These are phyloP conservation scores for Megalops cyprinoides DNA, from an alignment of 2,797 vertebrate genomes.

Conservation along the genomic window DNA sequence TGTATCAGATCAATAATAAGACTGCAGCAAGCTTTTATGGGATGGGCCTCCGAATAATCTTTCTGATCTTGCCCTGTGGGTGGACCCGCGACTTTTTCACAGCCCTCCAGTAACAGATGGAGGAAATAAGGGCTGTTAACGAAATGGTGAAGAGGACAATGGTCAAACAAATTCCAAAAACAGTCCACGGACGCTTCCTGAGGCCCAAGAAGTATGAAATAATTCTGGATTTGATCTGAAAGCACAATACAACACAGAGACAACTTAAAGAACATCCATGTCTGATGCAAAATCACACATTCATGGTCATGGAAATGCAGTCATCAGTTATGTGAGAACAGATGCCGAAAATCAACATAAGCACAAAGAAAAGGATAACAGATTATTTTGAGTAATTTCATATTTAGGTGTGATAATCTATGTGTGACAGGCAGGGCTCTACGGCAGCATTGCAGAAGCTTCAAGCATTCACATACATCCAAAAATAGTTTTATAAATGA, in stretches of 20 bases:
- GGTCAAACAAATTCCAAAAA: slow-evolving; percentile 86
- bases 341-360: neutral
- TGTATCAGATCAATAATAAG: slow-evolving; percentile 46
- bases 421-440: too few relatives aligned
- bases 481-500: too few relatives aligned
- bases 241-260: slow-evolving; percentile 74
- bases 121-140: slow-evolving; percentile 85
- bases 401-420: too few relatives aligned
- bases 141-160: slow-evolving; percentile 76
- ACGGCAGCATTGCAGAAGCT: too few relatives aligned
- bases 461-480: too few relatives aligned
- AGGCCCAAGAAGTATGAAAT: slow-evolving; percentile 86
- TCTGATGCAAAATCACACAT: neutral
- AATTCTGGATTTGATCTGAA: slow-evolving; percentile 88
- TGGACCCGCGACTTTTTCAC: slow-evolving; percentile 86
- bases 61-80: slow-evolving; percentile 83
- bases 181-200: slow-evolving; percentile 82
- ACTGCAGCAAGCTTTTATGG: slow-evolving; percentile 58
- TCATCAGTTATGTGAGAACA: neutral
- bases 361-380: neutral
- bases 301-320: neutral
- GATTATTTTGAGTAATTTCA: too few relatives aligned
- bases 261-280: slow-evolving; percentile 34
- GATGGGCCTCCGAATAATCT: slow-evolving; percentile 79
- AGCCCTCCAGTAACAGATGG: slow-evolving; percentile 82